These are phyloP conservation scores for Chaenodraco wilsoni DNA, from an alignment of 2,797 vertebrate genomes.

Conservation along the genomic window DNA sequence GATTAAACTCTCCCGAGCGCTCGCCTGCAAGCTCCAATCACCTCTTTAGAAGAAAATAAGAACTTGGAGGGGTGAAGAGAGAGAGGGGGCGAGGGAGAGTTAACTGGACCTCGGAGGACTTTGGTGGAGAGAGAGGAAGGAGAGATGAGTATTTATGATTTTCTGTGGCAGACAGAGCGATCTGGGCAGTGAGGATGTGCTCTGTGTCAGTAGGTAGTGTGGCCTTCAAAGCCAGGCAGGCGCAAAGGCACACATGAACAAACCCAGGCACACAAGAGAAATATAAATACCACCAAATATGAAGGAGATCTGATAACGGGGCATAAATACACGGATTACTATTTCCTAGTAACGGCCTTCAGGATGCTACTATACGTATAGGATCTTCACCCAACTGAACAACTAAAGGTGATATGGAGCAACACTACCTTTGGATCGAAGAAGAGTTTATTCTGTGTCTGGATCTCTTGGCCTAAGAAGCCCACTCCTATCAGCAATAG, in stretches of 20 bases:
- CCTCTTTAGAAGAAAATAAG: conserved; percentile 75
- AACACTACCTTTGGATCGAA: neutral
- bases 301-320: conserved; percentile 11
- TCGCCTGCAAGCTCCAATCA: conserved; percentile 74
- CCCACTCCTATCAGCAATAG: conserved; percentile 30
- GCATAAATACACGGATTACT: conserved; percentile 11
- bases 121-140: conserved; percentile 47
- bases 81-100: neutral
- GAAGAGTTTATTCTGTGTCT: conserved; percentile 6
- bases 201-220: conserved; percentile 74
- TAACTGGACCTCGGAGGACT: conserved; percentile 80
- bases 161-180: conserved; percentile 59
- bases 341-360: neutral
- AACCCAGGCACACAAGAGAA: conserved; percentile 10
- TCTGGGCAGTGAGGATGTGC: conserved; percentile 56
- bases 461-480: conserved; percentile 10
- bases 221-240: conserved; percentile 61
- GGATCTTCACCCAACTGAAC: too few species aligned
- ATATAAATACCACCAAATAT: conserved; percentile 12
- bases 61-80: conserved; percentile 49
- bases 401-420: neutral
- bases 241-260: conserved; percentile 30
- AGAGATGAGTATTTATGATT: conserved; percentile 61
- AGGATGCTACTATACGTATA: neutral
- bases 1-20: conserved; percentile 78